Base-by-base conservation (phyloP, 2,888 invertebrate genomes). In the Lacanobia oleracea region DNA sequence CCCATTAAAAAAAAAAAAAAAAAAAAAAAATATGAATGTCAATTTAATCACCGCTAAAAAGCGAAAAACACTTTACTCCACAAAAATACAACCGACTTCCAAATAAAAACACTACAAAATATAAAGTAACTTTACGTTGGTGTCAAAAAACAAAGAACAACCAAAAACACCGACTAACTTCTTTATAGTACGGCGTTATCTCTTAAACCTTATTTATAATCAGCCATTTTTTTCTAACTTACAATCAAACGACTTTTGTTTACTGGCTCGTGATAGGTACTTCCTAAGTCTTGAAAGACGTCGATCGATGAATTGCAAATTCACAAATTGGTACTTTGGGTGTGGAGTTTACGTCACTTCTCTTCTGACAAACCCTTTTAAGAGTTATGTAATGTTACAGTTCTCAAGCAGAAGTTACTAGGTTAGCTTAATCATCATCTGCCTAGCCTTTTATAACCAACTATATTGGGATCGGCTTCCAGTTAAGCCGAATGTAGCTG, bases 301-400 rank as follows among this genome's bases (percentile, higher is more conserved):
- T 51, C 56, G 56, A 67, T 68, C 53, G 21, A 53, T 68, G 59
- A 74, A 72, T 45, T 72, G 61, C 61, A 57, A 77, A 74, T 74
- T 45, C 63, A 45, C 45, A 53, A 72, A 57, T 67, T 76, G 16
- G 51, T 14, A 51, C 16, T 40, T 48, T 23, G 27, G 53, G 56
- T 56, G 56, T 56, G 33, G 18, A 18, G 33, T 56, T 56, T 54
- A 54, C 27, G 27, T 54, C 59, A 72, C 9, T 53, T 2, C 8
- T 45, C 12, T 72, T 27, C 27, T 71, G 21, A 37, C 21, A 27
- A 61, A 56, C 43, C 50, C 37, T 56, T 70, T 3, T 23, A 23
- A 9, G 16, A 16, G 27, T 27, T 62, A 57, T 12, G 21, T 27
- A 18, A 77, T 51, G 14, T 40, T 23, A 21, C 18, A 60, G 18